phyloP scores from a whole-genome alignment of 2,888 invertebrate genomes.

The Steinernema scapterisci region DNA sequence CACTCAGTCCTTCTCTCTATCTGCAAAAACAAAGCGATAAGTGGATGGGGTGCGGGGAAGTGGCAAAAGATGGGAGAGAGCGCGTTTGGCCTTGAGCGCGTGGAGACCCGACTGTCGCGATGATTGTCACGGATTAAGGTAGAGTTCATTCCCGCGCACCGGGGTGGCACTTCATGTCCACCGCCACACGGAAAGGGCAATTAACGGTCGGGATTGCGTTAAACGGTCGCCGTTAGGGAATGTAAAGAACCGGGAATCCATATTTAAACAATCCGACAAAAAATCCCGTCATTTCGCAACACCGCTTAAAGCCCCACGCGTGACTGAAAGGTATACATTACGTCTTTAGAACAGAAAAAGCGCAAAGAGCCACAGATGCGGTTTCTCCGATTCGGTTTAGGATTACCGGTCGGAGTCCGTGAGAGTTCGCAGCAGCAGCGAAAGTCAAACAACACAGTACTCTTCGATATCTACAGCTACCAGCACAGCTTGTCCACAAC shows the following conservation, averaged over 20 bases:
- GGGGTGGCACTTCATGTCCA: not conserved
- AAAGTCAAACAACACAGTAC: conserved; percentile 11
- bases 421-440: not conserved
- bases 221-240: not conserved
- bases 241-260: not conserved
- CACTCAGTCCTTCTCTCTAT: not conserved
- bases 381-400: not conserved
- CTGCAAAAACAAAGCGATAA: conserved; percentile 31
- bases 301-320: not conserved
- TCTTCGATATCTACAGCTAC: not conserved
- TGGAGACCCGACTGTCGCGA: conserved; percentile 6
- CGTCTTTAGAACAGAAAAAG: not conserved
- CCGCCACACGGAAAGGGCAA: not conserved
- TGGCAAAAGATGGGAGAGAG: not conserved
- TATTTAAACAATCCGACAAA: not conserved
- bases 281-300: not conserved
- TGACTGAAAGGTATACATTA: not conserved
- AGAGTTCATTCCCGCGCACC: not conserved
- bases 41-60: conserved; percentile 5
- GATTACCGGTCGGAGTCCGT: not conserved
- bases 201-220: not conserved
- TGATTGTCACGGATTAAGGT: not conserved
- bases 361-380: conserved; percentile 1
- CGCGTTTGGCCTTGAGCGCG: not conserved
- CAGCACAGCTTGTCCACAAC: not conserved